Evolutionary conservation across 2,888 invertebrate genomes (phyloP).

Genomic region (Griposia aprilina): DNA sequence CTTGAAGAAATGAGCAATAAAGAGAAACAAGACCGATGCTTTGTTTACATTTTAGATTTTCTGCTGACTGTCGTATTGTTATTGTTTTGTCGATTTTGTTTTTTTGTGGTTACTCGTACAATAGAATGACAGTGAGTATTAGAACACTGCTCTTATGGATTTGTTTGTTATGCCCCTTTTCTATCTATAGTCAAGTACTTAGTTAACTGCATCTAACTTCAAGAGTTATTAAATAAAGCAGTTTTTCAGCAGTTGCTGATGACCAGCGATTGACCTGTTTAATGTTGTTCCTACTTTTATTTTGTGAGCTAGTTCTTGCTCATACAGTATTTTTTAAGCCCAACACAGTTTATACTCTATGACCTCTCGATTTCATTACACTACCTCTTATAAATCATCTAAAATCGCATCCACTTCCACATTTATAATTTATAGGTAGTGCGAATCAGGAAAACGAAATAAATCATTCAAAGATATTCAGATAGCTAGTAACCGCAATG

Average conservation of each 20-base stretch:
- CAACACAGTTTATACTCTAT: background rate
- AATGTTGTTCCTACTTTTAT: background rate
- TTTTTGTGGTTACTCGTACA: constrained; percentile 10
- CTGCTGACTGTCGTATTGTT: constrained; percentile 28
- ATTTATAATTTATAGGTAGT: constrained; percentile 30
- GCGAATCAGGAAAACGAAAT: constrained; percentile 37
- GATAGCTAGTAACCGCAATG: constrained; percentile 39
- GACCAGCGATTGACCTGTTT: too few species aligned
- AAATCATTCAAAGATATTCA: constrained; percentile 33
- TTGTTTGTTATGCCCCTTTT: background rate
- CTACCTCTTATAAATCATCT: background rate
- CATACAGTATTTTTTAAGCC: background rate
- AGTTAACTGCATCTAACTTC: too few species aligned
- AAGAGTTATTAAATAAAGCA: too few species aligned
- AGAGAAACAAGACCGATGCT: constrained; percentile 45
- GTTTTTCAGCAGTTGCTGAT: background rate
- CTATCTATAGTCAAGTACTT: background rate
- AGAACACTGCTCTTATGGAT: background rate
- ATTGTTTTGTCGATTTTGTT: constrained; percentile 32
- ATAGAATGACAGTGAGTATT: background rate
- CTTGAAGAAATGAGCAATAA: constrained; percentile 61
- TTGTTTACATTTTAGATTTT: constrained; percentile 49
- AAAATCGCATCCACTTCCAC: constrained; percentile 7
- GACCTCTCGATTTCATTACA: background rate
- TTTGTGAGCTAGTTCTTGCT: background rate